A percentile compares a stretch with the other conserved stretches of the same genome.
phyloP scores from a whole-genome alignment of 1,140 invertebrate species.

The Zaprionus ornatus region DNA sequence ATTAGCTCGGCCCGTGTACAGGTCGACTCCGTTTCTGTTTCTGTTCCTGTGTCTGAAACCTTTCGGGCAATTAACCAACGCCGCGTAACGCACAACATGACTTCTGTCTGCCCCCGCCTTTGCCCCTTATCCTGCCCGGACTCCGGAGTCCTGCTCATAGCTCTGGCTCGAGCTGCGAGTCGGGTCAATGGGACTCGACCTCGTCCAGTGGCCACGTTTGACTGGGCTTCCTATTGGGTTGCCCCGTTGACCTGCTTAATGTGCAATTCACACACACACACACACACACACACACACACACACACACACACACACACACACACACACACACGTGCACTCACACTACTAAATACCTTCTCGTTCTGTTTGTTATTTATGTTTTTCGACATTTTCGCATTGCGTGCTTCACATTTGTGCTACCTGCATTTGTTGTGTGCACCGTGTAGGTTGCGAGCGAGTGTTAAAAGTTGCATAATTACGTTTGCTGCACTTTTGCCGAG shows the following conservation, averaged over 20 bases:
- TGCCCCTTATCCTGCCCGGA: neutral
- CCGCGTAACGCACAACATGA: conserved; percentile 66
- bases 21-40: conserved; percentile 11
- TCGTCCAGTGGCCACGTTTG: conserved; percentile 37
- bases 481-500: conserved; percentile 45
- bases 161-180: neutral
- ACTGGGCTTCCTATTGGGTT: conserved; percentile 63
- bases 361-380: conserved; percentile 52
- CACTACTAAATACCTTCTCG: conserved; percentile 53
- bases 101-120: conserved; percentile 42
- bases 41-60: conserved; percentile 40
- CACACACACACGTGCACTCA: conserved; percentile 3
- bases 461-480: conserved; percentile 77
- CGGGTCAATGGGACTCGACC: conserved; percentile 44
- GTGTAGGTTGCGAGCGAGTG: conserved; percentile 63
- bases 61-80: conserved; percentile 64
- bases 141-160: neutral
- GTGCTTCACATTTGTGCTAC: conserved; percentile 64
- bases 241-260: conserved; percentile 65
- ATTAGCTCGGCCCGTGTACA: conserved; percentile 13
- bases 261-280: conserved; percentile 46
- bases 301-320: conserved; percentile 5
- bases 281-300: conserved; percentile 37
- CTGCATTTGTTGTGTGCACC: conserved; percentile 45
- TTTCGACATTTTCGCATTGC: conserved; percentile 61